Evolutionary conservation across 2,888 invertebrate genomes (phyloP).

Genomic region (Rotaria socialis): DNA sequence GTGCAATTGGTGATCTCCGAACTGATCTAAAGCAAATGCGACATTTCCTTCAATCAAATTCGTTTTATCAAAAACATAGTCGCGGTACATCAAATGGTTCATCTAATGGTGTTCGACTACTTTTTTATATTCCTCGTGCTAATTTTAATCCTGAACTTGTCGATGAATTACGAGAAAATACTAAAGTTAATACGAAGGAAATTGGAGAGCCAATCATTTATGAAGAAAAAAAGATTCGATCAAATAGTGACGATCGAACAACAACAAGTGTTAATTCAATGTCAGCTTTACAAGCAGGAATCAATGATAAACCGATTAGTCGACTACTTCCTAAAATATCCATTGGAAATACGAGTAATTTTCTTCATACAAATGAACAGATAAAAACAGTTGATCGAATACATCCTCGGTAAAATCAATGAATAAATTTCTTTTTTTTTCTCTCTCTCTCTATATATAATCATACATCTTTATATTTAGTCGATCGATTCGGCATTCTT

Average conservation of each 20-base stretch:
- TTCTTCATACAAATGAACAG: not conserved
- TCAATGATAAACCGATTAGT: not conserved
- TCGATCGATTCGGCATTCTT: not conserved
- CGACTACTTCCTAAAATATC: not conserved
- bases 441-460: not conserved
- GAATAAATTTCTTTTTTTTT: not conserved
- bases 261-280: not conserved
- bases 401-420: not conserved
- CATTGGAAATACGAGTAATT: not conserved
- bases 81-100: conserved; percentile 18
- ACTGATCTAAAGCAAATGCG: conserved; percentile 1
- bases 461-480: not conserved
- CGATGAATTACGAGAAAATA: not conserved
- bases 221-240: not conserved
- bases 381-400: not conserved
- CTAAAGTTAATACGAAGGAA: not conserved
- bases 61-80: conserved; percentile 29
- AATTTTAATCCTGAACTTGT: not conserved
- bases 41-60: conserved; percentile 24
- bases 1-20: not conserved
- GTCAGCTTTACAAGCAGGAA: not conserved
- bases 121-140: conserved; percentile 1
- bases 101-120: not conserved
- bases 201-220: not conserved
- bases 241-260: conserved; percentile 20